Base-by-base conservation (phyloP, 2,113 vertebrate genomes). In the Oenanthe oenanthe region DNA sequence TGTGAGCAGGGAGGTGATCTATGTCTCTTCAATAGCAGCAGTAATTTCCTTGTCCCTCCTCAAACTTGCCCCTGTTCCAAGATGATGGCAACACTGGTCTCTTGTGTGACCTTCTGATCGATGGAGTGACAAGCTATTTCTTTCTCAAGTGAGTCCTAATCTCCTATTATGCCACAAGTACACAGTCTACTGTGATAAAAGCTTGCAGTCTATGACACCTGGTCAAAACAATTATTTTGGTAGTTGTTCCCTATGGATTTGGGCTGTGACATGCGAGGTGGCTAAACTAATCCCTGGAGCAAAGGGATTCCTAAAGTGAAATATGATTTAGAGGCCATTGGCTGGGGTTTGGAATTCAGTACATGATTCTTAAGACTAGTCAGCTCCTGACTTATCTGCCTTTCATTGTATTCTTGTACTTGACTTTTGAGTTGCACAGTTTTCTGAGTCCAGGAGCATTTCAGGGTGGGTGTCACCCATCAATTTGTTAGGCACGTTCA, bases 191-290 rank as follows among this genome's bases (percentile, higher is more conserved):
- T 93, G 95, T 93, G 96, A 95, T 94, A 96, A 96, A 96, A 93
- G 85, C 88, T 89, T 85, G 68, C 78, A 88, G 60, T 80, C 60
- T 88, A 90, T 92, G 95, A 88, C 87, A 92, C 78, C 60, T 96
- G 95, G 88, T 96, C 96, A 96, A 96, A 96, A 96, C 94, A 93
- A 97, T 97, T 94, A 92, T 96, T 96, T 95, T 92, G 50, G 85
- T 96, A 88, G 85, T 77, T 74, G 75, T 74, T 93, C 75, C 78
- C 89, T 88, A 29, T 0, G 6, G 89, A 71, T 92, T 93, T 96
- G 43, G 43, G 36, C 75, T 88, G 60, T 93, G 94, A 89, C 91
- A 89, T 60, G 58, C 6, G 25, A 89, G 67, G 89, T 82, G 56
- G 85, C 89, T 83, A 70, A 93, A 93, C 63, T 89, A 90, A 96